phyloP scores from a whole-genome alignment of 2,113 vertebrate species.

The Thalassarche chlororhynchos region DNA sequence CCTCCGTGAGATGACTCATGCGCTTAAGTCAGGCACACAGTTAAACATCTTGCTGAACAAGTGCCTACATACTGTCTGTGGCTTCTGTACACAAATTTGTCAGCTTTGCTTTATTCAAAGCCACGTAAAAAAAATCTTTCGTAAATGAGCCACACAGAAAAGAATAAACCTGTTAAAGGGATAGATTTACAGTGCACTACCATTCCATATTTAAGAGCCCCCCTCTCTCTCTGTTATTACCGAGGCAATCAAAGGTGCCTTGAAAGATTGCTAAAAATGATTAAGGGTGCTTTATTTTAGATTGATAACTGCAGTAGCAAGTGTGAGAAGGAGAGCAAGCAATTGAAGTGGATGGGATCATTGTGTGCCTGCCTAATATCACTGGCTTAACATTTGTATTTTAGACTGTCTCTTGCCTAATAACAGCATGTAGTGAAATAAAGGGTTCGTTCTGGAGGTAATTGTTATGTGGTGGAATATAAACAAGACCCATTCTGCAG shows the following conservation, averaged over 20 bases:
- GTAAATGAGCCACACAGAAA: conserved; percentile 25
- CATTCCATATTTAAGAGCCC: conserved; percentile 36
- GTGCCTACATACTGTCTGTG: not conserved
- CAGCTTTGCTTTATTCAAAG: not conserved
- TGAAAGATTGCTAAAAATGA: conserved; percentile 62
- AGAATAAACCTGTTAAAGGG: conserved; percentile 19
- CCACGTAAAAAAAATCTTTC: not conserved
- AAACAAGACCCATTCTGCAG: conserved; percentile 75
- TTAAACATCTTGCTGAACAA: not conserved
- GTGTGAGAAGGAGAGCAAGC: not conserved
- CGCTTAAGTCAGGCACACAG: not conserved
- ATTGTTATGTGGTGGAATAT: conserved; percentile 80
- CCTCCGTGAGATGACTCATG: not conserved
- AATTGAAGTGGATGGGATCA: not conserved
- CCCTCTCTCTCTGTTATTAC: not conserved
- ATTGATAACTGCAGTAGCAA: conserved; percentile 44
- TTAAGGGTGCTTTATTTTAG: conserved; percentile 67
- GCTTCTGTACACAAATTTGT: not conserved
- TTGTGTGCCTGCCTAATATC: conserved; percentile 38
- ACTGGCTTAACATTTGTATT: conserved; percentile 68
- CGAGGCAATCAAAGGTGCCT: conserved; percentile 37
- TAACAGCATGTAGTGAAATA: conserved; percentile 76
- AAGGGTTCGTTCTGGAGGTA: conserved; percentile 75
- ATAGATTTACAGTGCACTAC: conserved; percentile 20
- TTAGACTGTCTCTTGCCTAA: conserved; percentile 69